Evolutionary conservation across 2,888 invertebrate species (phyloP), one percentile per base, ranked within the genome.

Genomic region (Pandemis corylana): DNA sequence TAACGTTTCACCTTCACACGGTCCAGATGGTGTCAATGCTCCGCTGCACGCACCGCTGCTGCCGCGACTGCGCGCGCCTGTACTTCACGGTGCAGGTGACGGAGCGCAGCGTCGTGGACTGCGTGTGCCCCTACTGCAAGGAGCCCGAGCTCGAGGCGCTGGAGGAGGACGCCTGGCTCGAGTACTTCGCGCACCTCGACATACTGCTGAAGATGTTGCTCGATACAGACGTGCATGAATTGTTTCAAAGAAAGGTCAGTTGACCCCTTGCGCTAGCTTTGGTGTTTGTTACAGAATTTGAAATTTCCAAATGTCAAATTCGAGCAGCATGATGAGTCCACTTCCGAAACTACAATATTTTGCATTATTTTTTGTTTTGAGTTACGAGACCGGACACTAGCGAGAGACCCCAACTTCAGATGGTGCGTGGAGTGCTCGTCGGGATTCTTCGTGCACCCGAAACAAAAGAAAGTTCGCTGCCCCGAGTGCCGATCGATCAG

Each of bases 361-460:
- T 49, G 10, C 46, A 2, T 1, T 51, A 51, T 51, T n/a, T 80
- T 72, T 6, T 51, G n/a, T 51, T n/a, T 80, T 72, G 82, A 94
- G 94, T 92, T 99, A 61, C 94, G 99, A 77, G 99, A 99, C 88
- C 95, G 98, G 82, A 97, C 98, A 0, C 91, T 99, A 66, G 97
- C 98, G 95, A 97, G 97, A 87, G 99, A 99, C 90, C 98, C 98
- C 0, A 98, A 98, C 91, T 99, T 99, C 89, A 97, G 98, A 83
- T 99, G 99, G 99, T 99, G 99, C 90, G 96, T 97, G 80, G 97
- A 99, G 96, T 99, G 99, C 91, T 98, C 98, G 0, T 98, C 98
- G 68, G 99, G 99, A 76, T 99, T 98, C 92, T 98, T 99, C 85
- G 97, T 98, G 7, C 96, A 98, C 85, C 98, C 98, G 4, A 96